Evolutionary conservation across 2,888 invertebrate species (phyloP), one percentile per base, ranked within the genome.

Genomic region (Calameuta filiformis): DNA sequence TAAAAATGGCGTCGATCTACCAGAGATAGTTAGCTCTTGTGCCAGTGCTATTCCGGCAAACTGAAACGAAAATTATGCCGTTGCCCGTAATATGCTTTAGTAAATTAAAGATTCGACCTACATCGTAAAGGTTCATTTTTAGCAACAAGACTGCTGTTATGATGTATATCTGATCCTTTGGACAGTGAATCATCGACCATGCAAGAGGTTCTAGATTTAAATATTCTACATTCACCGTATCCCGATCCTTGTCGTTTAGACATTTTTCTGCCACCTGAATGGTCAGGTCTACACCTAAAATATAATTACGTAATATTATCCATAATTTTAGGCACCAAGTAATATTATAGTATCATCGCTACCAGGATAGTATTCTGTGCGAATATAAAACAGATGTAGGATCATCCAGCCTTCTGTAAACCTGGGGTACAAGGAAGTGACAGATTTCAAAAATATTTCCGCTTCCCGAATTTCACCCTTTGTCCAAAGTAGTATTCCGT

Each of bases 341-440:
- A 56, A 56, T 56, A 56, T 56, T 56, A 56, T 23, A 9, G 9
- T 56, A 56, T 56, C 56, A 23, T 56, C 9, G 4, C 75, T 81
- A 88, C 89, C 89, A 81, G 88, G 83, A 76, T 78, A 83, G 76
- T 86, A 87, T 78, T 89, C 83, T 1, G 79, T 89, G 76, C 85
- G 83, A 34, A 85, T 75, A 40, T 87, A 90, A 77, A 88, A 85
- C 4, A 90, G 80, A 37, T 90, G 88, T 23, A 90, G 76, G 37
- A 85, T 81, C 11, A 78, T 78, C 89, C 89, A 90, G 4, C 85
- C 88, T 80, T 89, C 87, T 4, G 81, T 79, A 69, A 87, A 88
- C 71, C 83, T 80, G 12, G 89, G 90, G 80, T 90, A 84, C 30
- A 90, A 78, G 4, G 84, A 76, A 0, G 82, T 84, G 0, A 87